A percentile compares a stretch with the other conserved stretches of the same genome.
These are phyloP conservation scores for Urocyon cinereoargenteus DNA, from an alignment of 2,797 vertebrate genomes.

Conservation along the genomic window DNA sequence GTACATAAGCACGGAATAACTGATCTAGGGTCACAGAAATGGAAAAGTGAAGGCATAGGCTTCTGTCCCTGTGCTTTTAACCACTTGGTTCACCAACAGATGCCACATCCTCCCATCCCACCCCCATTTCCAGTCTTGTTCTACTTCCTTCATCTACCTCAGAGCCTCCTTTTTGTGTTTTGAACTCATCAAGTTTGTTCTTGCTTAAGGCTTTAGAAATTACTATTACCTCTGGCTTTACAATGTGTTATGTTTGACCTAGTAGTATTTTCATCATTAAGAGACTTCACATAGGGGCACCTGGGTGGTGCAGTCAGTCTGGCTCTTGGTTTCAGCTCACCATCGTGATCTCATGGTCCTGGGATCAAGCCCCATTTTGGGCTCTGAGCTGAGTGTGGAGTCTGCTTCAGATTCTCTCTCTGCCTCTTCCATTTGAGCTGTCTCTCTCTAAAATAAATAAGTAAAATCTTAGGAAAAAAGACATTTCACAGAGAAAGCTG, in stretches of 20 bases:
- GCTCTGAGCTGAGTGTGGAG: background rate
- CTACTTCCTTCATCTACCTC: background rate
- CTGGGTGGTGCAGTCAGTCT: background rate
- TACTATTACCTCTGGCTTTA: background rate
- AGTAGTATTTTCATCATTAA: background rate
- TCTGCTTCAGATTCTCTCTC: background rate
- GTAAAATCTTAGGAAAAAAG: background rate
- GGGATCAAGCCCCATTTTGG: background rate
- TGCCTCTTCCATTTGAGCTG: background rate
- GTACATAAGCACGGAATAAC: background rate
- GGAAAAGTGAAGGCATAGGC: background rate
- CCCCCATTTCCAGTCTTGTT: background rate
- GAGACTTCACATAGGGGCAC: background rate
- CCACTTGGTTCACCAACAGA: background rate
- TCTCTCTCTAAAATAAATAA: background rate
- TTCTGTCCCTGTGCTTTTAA: background rate
- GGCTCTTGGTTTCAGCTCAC: background rate
- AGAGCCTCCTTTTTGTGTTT: background rate
- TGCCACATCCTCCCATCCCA: accelerated
- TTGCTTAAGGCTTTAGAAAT: background rate
- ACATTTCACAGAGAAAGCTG: background rate
- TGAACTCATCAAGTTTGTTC: background rate
- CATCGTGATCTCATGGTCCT: background rate
- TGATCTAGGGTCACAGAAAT: background rate
- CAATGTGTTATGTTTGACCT: background rate